phyloP scores from a whole-genome alignment of 2,113 vertebrate species.

The zebrafish (Danio rerio) region GRCz12tu NC_133198.1:23029001-23029500 shows the following conservation, averaged over 20 bases:
- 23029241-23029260: not conserved
- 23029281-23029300: too few species aligned
- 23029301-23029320: too few species aligned
- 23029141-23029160: not conserved
- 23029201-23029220: not conserved
- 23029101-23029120: not conserved
- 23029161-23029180: not conserved
- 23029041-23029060: not conserved
- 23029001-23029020: slow-evolving; percentile 44
- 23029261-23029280: too few species aligned
- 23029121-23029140: too few species aligned
- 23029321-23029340: too few species aligned
- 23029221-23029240: not conserved
- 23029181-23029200: not conserved
- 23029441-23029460: not conserved
- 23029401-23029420: not conserved
- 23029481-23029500: not conserved
- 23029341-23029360: too few species aligned
- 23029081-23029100: not conserved
- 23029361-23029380: not conserved
- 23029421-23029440: not conserved
- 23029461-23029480: not conserved
- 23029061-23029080: not conserved
- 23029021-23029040: not conserved
- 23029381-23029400: not conserved